Evolutionary conservation across 2,888 invertebrate genomes (phyloP).

Genomic region (Amiota communis): DNA sequence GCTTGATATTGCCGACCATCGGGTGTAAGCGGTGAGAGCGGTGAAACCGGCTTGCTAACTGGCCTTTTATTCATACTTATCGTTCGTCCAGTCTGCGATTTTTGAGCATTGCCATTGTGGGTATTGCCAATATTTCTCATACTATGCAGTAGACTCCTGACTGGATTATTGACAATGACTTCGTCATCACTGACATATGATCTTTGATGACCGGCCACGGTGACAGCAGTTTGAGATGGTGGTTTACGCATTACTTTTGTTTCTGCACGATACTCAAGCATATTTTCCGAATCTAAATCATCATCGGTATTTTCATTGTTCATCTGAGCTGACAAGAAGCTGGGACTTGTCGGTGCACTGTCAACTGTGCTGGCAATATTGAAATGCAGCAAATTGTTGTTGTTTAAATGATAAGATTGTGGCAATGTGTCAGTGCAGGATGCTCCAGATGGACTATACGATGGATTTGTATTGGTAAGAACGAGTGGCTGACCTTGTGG

Average conservation of each 20-base stretch:
- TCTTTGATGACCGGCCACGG: slow-evolving; percentile 71
- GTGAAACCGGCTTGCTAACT: slow-evolving; percentile 49
- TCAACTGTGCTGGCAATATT: slow-evolving; percentile 61
- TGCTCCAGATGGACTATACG: slow-evolving; percentile 46
- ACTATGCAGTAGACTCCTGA: slow-evolving; percentile 75
- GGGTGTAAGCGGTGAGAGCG: slow-evolving; percentile 65
- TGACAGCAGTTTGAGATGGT: slow-evolving; percentile 82
- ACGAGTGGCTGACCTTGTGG: slow-evolving; percentile 70
- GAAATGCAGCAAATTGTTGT: slow-evolving; percentile 43
- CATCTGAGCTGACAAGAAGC: slow-evolving; percentile 53
- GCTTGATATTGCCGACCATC: slow-evolving; percentile 71
- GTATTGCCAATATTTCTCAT: slow-evolving; percentile 74
- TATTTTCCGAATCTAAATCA: slow-evolving; percentile 72
- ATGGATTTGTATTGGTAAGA: slow-evolving; percentile 67
- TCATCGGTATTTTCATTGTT: slow-evolving; percentile 65
- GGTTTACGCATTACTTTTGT: slow-evolving; percentile 86
- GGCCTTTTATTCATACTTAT: slow-evolving; percentile 31
- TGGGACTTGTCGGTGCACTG: slow-evolving; percentile 59
- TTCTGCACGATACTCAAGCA: slow-evolving; percentile 79
- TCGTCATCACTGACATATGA: slow-evolving; percentile 73
- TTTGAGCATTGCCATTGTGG: slow-evolving; percentile 33
- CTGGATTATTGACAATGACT: slow-evolving; percentile 73
- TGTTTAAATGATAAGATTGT: slow-evolving; percentile 21
- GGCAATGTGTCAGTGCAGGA: slow-evolving; percentile 6
- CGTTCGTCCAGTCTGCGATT: slow-evolving; percentile 41